These are phyloP conservation scores for Notodromas monacha DNA, from an alignment of 2,888 invertebrate species.

Conservation along the genomic window DNA sequence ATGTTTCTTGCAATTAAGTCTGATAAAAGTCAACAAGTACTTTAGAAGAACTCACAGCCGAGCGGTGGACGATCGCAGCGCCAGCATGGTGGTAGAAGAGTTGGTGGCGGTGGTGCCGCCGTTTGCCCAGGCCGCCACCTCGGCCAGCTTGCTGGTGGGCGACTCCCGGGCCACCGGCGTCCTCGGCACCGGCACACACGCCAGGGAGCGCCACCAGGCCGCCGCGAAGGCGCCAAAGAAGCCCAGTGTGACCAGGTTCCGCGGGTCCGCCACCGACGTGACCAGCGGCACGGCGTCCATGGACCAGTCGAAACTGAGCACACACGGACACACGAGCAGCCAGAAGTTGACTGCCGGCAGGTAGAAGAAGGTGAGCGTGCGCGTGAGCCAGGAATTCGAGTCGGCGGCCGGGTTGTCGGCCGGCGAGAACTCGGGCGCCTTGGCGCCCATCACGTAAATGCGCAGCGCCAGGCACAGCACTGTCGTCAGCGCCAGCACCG, in stretches of 20 bases:
- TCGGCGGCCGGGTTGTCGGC: constrained; percentile 89
- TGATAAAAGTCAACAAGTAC: no score
- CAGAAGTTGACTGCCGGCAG: constrained; percentile 66
- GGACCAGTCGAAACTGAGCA: constrained; percentile 89
- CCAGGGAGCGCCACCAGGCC: constrained; percentile 14
- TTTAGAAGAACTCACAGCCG: no score
- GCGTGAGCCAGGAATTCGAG: constrained; percentile 38
- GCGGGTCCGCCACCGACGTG: constrained; percentile 34
- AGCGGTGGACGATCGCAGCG: no score
- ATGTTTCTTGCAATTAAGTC: no score
- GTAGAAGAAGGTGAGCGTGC: constrained; percentile 61
- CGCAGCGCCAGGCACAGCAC: constrained; percentile 33
- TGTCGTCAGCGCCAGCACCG: constrained; percentile 21
- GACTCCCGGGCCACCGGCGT: neutral
- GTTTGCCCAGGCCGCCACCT: constrained; percentile 8
- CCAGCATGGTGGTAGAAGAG: neutral
- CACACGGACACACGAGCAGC: constrained; percentile 49
- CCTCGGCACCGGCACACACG: constrained; percentile 8
- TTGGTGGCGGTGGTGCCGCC: neutral
- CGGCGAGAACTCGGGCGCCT: constrained; percentile 48
- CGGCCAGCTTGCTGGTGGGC: constrained; percentile 5
- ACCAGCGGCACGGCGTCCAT: constrained; percentile 83
- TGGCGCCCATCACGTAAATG: constrained; percentile 32
- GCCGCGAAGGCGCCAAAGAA: constrained; percentile 31
- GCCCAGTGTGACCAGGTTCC: constrained; percentile 37